A percentile compares a stretch with the other conserved stretches of the same genome.
phyloP scores from a whole-genome alignment of 2,797 vertebrate species.

The Chaetodon trifasciatus region DNA sequence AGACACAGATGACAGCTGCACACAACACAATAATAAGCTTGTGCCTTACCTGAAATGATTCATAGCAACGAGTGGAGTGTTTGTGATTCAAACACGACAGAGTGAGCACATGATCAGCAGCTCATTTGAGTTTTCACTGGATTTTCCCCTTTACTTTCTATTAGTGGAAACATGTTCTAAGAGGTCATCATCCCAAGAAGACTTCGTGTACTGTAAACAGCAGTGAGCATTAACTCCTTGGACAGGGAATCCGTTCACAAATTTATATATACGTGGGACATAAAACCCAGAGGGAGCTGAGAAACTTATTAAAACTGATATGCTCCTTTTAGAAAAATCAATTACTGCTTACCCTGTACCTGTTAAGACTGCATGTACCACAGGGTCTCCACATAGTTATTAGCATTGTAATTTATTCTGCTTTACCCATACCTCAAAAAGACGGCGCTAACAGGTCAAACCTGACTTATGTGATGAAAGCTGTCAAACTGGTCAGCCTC shows the following conservation, averaged over 20 bases:
- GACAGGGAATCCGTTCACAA: slow-evolving; percentile 1
- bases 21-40: slow-evolving; percentile 15
- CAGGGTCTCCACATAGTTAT: neutral
- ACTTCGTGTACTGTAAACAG: slow-evolving; percentile 14
- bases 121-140: neutral
- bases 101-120: neutral
- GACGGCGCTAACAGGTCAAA: neutral
- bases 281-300: neutral
- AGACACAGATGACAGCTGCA: slow-evolving; percentile 29
- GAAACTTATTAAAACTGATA: neutral
- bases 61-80: slow-evolving; percentile 15
- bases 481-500: slow-evolving; percentile 8
- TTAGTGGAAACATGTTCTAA: slow-evolving; percentile 4
- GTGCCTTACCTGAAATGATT: slow-evolving; percentile 22
- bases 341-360: neutral
- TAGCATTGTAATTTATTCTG: neutral
- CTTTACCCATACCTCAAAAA: neutral
- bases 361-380: neutral
- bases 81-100: slow-evolving; percentile 6
- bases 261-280: neutral
- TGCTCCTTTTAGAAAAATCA: neutral
- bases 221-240: neutral
- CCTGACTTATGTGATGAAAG: neutral
- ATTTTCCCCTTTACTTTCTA: neutral
- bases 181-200: neutral